These are phyloP conservation scores for Progne subis DNA, from an alignment of 2,113 vertebrate genomes.

Conservation along the genomic window DNA sequence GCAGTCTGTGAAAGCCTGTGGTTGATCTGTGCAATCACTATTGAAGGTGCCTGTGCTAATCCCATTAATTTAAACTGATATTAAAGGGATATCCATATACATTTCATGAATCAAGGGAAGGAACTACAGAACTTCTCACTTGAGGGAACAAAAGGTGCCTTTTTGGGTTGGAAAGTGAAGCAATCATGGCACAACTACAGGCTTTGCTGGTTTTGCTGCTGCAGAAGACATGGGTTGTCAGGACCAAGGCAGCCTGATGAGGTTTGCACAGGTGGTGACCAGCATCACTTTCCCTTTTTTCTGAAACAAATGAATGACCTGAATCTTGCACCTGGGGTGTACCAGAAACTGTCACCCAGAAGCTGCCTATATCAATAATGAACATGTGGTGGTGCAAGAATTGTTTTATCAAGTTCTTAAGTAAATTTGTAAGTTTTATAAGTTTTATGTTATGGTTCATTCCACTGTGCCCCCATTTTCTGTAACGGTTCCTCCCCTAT, in stretches of 20 bases:
- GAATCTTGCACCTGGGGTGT: neutral
- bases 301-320: neutral
- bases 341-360: neutral
- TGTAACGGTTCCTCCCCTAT: no score
- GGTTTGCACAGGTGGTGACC: neutral
- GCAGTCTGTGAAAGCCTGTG: neutral
- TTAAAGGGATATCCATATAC: slow-evolving; percentile 2
- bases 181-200: neutral
- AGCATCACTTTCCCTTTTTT: neutral
- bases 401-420: no score
- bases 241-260: fast-evolving
- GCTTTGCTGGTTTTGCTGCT: neutral
- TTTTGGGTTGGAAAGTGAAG: neutral
- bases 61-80: slow-evolving; percentile 58
- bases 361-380: neutral
- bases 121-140: slow-evolving; percentile 1
- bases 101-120: slow-evolving; percentile 31
- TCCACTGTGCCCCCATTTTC: no score
- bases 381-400: no score
- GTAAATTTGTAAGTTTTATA: no score
- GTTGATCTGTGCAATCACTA: slow-evolving; percentile 52
- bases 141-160: neutral
- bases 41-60: slow-evolving; percentile 46
- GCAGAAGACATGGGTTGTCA: neutral
- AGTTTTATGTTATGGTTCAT: no score